Base-by-base conservation (phyloP, 1,140 invertebrate genomes). In the Parasteatoda tepidariorum region DNA sequence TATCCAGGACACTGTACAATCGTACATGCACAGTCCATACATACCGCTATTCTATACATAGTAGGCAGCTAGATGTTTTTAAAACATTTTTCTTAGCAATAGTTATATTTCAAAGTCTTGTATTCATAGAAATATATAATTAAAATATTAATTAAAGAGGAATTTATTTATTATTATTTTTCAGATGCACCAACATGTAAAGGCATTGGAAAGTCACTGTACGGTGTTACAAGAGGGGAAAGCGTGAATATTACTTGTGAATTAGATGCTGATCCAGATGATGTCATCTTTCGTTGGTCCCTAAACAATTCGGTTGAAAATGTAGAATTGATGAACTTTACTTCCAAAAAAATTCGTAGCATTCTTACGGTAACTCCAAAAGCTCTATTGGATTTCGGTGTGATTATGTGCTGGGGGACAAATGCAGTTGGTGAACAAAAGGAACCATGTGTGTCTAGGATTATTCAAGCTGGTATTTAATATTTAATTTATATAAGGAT, bases 291-390 rank as follows among this genome's bases (percentile, higher is more conserved):
- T 87, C 93, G 92, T 70, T 97, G 96, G 96, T 95, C 94, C 3
- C 97, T 97, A 90, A 97, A 97, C 90, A 96, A 95, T 88, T 95
- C 95, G 2, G 94, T 94, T 0, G 95, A 96, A 87, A 95, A 92
- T 85, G 95, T 92, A 84, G n/a, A n/a, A n/a, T 41, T 75, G 13
- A 82, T 57, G 9, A 68, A 75, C 66, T 85, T 57, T 59, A 78
- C 31, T 4, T 66, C 18, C n/a, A 62, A 82, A 5, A 22, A 33
- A 3, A 33, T 34, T 26, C 38, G 34, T 5, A 84, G 68, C 18
- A 31, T 68, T 7, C 57, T 84, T n/a, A 62, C 31, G 15, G 85
- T 85, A 28, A 67, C 81, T 26, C 85, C 86, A 0, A 73, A 62
- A 15, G 67, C 24, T n/a, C 26, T 71, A 11, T 5, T 57, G 0